A percentile compares a stretch with the other conserved stretches of the same genome.
Evolutionary conservation across 2,113 vertebrate species (phyloP).

Genomic region (Chlorodrepanis virens): DNA sequence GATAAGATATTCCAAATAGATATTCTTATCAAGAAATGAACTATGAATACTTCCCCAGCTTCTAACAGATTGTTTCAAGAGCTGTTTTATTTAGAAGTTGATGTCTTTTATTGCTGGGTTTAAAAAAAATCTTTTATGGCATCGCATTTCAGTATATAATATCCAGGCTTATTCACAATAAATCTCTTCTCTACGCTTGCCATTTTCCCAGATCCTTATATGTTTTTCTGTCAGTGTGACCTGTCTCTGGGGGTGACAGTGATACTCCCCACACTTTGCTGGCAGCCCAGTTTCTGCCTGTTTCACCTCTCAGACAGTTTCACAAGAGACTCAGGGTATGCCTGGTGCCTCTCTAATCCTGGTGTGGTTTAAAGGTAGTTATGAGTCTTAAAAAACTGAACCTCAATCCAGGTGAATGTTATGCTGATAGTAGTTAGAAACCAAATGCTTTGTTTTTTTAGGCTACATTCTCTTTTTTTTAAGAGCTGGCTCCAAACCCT

Average conservation of each 20-base stretch:
- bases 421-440: neutral
- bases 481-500: neutral
- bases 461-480: neutral
- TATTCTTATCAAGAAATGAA: slow-evolving; percentile 32
- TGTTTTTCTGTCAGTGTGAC: neutral
- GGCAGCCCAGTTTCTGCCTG: neutral
- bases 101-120: neutral
- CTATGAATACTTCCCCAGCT: neutral
- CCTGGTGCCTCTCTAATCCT: neutral
- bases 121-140: neutral
- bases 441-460: neutral
- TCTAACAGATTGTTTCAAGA: neutral
- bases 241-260: neutral
- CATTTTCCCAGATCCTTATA: neutral
- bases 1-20: neutral
- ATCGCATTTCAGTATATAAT: neutral
- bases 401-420: neutral
- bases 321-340: neutral
- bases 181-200: neutral
- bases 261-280: neutral
- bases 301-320: neutral
- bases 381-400: neutral
- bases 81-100: neutral
- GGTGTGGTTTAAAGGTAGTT: neutral
- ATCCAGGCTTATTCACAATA: neutral